phyloP scores from a whole-genome alignment of 2,888 invertebrate species.

The Himalopsyche tibetana region DNA sequence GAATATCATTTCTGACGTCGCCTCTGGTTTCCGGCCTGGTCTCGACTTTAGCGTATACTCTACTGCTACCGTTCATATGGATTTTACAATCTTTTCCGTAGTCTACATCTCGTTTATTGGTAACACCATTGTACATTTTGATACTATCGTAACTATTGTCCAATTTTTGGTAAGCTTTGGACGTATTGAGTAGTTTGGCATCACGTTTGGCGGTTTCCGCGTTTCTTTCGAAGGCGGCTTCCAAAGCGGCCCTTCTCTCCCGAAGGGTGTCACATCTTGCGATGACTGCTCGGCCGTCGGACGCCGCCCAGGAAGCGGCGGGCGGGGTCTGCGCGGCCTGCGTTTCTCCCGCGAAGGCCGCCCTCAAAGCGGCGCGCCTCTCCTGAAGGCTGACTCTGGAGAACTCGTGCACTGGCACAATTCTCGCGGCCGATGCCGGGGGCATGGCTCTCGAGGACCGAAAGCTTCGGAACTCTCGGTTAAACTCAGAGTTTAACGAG shows the following conservation, averaged over 20 bases:
- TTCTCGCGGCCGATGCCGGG: slow-evolving; percentile 76
- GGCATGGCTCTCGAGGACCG: slow-evolving; percentile 73
- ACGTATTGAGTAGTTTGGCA: slow-evolving; percentile 50
- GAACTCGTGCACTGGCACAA: slow-evolving; percentile 80
- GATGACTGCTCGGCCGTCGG: slow-evolving; percentile 59
- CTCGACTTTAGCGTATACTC: slow-evolving; percentile 63
- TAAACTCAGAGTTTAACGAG: slow-evolving; percentile 80
- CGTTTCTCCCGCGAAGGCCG: slow-evolving; percentile 73
- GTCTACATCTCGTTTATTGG: not conserved
- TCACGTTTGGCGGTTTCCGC: slow-evolving; percentile 61
- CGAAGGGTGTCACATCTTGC: slow-evolving; percentile 61
- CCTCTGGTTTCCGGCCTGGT: slow-evolving; percentile 60
- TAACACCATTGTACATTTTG: slow-evolving; percentile 7
- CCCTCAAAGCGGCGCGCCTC: slow-evolving; percentile 76
- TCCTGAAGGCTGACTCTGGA: slow-evolving; percentile 78
- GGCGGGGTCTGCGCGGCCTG: slow-evolving; percentile 72
- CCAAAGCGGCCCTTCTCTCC: slow-evolving; percentile 63
- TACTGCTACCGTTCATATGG: slow-evolving; percentile 44
- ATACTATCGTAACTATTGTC: slow-evolving; percentile 25
- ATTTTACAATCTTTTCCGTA: slow-evolving; percentile 33
- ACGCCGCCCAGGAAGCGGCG: slow-evolving; percentile 67
- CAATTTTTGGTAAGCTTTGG: slow-evolving; percentile 10
- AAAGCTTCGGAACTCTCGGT: slow-evolving; percentile 79
- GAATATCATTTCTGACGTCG: slow-evolving; percentile 58
- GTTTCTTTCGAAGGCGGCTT: slow-evolving; percentile 65